phyloP scores from a whole-genome alignment of 2,888 invertebrate genomes.

The Anoplius nigerrimus region DNA sequence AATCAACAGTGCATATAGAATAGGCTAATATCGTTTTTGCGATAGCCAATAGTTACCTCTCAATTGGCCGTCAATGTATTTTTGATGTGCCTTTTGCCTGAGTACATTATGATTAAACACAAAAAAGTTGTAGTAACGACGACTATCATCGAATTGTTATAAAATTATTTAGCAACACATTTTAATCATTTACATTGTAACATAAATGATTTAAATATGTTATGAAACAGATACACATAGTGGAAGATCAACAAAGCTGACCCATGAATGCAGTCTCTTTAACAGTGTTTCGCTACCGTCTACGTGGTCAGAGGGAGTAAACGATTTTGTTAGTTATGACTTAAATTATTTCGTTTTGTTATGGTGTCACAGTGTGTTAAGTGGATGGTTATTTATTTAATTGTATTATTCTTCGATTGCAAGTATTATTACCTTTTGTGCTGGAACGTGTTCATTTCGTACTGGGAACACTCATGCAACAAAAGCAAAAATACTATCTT shows the following conservation, averaged over 20 bases:
- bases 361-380: constrained; percentile 5
- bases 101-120: too few species aligned
- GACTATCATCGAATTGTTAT: constrained; percentile 11
- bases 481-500: not conserved
- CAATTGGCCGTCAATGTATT: too few species aligned
- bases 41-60: too few species aligned
- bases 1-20: not conserved
- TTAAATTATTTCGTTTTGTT: constrained; percentile 5
- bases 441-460: not conserved
- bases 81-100: too few species aligned
- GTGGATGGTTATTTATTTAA: not conserved
- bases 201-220: constrained; percentile 24
- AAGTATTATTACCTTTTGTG: not conserved
- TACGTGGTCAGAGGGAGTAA: constrained; percentile 32
- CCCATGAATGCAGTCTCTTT: constrained; percentile 43
- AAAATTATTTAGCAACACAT: constrained; percentile 10
- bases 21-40: not conserved
- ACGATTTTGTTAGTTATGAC: constrained; percentile 10
- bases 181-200: constrained; percentile 25
- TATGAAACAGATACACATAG: constrained; percentile 69
- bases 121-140: too few species aligned
- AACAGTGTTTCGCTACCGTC: constrained; percentile 49
- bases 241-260: constrained; percentile 73
- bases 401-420: not conserved
- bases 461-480: not conserved